Base-by-base conservation (phyloP, 2,888 invertebrate genomes). In the Agapostemon virescens region DNA sequence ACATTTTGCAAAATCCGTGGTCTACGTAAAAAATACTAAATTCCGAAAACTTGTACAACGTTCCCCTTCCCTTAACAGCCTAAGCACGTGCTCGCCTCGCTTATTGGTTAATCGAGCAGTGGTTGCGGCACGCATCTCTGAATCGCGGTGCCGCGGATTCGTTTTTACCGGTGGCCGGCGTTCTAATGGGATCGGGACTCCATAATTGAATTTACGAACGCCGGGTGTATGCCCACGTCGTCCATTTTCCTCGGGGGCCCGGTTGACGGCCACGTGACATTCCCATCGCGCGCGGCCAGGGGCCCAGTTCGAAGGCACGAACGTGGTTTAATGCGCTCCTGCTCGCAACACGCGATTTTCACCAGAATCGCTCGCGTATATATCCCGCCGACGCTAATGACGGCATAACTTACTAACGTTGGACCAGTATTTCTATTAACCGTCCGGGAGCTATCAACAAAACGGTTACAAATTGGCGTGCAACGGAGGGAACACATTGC, bases 401-500 rank as follows among this genome's bases (percentile, higher is more conserved):
- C 82, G 76, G 81, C 82, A 80, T 86, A 86, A 87, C 86, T 86
- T 84, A 70, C 74, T 76, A 67, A 63, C 74, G 70, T 66, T 58
- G 26, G 40, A 49, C 64, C 69, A 55, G 75, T 75, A 71, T 72
- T 79, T 81, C 75, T 69, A 80, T 81, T 71, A 72, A 75, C 74
- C 71, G 68, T 69, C 75, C 64, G 73, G 49, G 64, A 73, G 63
- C 78, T 72, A 77, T 79, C 79, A 79, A 79, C 81, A 81, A 81
- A 82, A 88, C 84, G 86, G 85, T 87, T 87, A 88, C 86, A 88
- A 89, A 89, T 88, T 87, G 88, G 81, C 83, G 78, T 58, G 69
- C 69, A 49, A 49, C 49, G 11, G 33, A 45, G 33, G 36, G 63
- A 9, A 63, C 17, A n/a, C 15, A n/a, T n/a, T 26, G 20, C 15